These are phyloP conservation scores for Ridgeia piscesae DNA, from an alignment of 1,140 invertebrate genomes.

Conservation along the genomic window DNA sequence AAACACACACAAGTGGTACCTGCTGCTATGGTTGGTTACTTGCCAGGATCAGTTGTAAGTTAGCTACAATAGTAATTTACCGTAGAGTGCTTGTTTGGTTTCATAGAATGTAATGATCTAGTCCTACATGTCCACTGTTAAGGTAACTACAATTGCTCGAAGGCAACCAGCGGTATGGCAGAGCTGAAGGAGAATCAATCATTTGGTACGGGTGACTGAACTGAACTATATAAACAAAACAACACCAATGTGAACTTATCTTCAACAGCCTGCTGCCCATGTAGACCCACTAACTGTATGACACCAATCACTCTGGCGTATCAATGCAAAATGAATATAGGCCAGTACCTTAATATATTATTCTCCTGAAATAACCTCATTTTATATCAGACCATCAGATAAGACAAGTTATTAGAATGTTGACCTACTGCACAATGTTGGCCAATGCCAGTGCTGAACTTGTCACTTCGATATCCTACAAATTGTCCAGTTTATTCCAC, in stretches of 20 bases:
- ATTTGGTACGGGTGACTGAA: not conserved
- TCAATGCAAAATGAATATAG: not conserved
- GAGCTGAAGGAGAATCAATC: not conserved
- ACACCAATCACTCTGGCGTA: not conserved
- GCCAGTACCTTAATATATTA: not conserved
- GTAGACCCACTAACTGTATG: not conserved
- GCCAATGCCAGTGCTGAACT: too few species aligned
- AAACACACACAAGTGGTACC: too few species aligned
- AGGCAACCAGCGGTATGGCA: not conserved
- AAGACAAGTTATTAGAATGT: not conserved
- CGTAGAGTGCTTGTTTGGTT: not conserved
- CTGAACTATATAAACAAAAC: too few species aligned
- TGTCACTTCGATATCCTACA: too few species aligned
- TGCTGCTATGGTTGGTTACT: too few species aligned
- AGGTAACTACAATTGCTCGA: not conserved
- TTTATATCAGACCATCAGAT: not conserved
- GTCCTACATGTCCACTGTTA: not conserved
- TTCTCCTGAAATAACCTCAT: not conserved
- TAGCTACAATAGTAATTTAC: not conserved
- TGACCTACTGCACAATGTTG: not conserved
- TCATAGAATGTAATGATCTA: not conserved
- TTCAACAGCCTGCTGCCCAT: not conserved
- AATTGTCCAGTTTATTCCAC: too few species aligned
- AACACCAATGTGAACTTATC: too few species aligned
- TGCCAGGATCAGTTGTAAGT: too few species aligned